Conservation (phyloP, 2,113 vertebrate species). For the Fregetta grallaria region DNA sequence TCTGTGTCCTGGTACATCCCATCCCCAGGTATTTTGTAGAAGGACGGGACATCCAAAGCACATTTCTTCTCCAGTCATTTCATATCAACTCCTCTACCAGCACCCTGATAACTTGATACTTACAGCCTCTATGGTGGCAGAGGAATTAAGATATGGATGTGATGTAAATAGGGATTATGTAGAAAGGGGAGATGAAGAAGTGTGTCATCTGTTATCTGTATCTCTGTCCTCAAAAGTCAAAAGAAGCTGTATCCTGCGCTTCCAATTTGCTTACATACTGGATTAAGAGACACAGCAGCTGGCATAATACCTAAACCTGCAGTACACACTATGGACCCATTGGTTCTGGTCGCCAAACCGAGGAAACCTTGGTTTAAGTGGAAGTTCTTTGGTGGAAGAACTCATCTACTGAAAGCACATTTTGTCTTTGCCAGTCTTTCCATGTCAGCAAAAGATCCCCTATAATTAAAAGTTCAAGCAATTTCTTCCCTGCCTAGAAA, state of each 20-base stretch:
- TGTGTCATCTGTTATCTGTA: background rate
- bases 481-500: background rate
- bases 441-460: background rate
- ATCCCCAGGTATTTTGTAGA: background rate
- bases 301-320: background rate
- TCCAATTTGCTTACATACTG: background rate
- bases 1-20: background rate
- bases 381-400: background rate
- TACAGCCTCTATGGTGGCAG: background rate
- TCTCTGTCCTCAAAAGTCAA: background rate
- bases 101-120: background rate
- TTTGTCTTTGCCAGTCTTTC: background rate
- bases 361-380: background rate
- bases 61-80: background rate
- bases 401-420: background rate
- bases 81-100: background rate
- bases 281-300: background rate
- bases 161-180: background rate
- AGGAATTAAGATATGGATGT: background rate
- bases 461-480: background rate
- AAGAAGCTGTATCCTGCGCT: background rate
- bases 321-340: background rate
- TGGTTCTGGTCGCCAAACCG: background rate
- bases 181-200: background rate
- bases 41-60: background rate